phyloP scores from a whole-genome alignment of 2,113 vertebrate species.

The Vireo altiloquus region DNA sequence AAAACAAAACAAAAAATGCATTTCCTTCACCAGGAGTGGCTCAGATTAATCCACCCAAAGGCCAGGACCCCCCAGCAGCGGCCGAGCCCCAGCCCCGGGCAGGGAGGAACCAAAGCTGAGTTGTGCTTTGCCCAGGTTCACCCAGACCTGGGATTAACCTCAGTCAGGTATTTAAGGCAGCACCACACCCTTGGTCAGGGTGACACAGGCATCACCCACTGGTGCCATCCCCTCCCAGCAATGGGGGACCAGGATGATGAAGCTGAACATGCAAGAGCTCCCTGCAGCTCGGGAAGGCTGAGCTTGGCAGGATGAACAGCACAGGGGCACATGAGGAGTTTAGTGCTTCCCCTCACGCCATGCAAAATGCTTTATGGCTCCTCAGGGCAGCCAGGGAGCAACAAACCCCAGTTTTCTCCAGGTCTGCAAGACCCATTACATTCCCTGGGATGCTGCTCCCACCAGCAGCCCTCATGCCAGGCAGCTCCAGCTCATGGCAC shows the following conservation, averaged over 20 bases:
- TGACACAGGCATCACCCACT: accelerated
- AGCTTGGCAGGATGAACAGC: background rate
- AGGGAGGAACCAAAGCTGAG: background rate
- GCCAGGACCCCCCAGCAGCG: accelerated
- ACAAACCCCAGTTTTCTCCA: background rate
- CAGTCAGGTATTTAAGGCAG: background rate
- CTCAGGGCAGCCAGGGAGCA: accelerated
- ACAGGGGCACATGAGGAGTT: background rate
- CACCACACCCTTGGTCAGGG: accelerated
- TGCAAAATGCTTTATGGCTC: background rate
- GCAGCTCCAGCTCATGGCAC: background rate
- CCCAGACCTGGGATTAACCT: background rate
- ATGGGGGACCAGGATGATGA: background rate
- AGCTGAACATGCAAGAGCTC: background rate
- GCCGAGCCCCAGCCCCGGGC: accelerated
- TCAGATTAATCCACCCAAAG: background rate
- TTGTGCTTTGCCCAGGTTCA: background rate
- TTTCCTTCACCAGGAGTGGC: constrained; percentile 25
- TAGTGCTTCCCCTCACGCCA: accelerated
- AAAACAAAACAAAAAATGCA: constrained; percentile 26
- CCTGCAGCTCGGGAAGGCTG: background rate
- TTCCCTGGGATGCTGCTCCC: accelerated
- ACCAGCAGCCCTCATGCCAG: background rate
- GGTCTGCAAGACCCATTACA: background rate
- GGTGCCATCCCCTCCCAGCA: accelerated